Base-by-base conservation (phyloP, 2,888 invertebrate species). In the Caenorhabditis macrosperma region DNA sequence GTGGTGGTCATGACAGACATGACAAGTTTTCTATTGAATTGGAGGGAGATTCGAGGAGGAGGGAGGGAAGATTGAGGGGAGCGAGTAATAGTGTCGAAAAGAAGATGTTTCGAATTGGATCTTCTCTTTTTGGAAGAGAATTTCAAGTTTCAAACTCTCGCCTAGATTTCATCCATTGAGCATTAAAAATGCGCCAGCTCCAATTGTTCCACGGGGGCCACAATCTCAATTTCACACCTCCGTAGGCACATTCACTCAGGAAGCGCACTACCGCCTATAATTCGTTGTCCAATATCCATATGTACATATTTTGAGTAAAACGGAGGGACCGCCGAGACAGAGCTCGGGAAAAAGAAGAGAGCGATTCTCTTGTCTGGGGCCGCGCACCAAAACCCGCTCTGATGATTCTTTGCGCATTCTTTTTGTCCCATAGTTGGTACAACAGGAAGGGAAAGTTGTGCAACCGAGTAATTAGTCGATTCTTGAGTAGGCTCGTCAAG, bases 211-310 rank as follows among this genome's bases (percentile, higher is more conserved):
- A n/a, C 9, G 17, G 44, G 20, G 17, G 44, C 24, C 60, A 67
- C 22, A 63, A 61, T 61, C 79, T 79, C 81, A 72, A 81, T 81
- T 81, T 81, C 81, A 81, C 81, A 81, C 81, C 66, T 81, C 55
- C 20, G 52, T 80, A 59, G 44, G 30, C 80, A 80, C 76, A 77
- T 81, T 68, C 74, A 79, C 35, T 74, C 78, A 75, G 81, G 81
- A 81, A 81, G 76, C 81, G 81, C 63, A 63, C 41, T 63, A 59
- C 74, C 74, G 74, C 74, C 64, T 64, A 74, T 75, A 66, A 50
- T 38, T 60, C 60, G 26, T 72, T 72, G 63, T 72, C 57, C 72
- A 72, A 41, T 72, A 72, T 72, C 48, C 35, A 74, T 74, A 74
- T 74, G 74, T 74, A 66, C 74, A 74, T 74, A 74, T 74, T 74